Evolutionary conservation across 1,140 invertebrate species (phyloP).

Genomic region (Semibalanus balanoides): DNA sequence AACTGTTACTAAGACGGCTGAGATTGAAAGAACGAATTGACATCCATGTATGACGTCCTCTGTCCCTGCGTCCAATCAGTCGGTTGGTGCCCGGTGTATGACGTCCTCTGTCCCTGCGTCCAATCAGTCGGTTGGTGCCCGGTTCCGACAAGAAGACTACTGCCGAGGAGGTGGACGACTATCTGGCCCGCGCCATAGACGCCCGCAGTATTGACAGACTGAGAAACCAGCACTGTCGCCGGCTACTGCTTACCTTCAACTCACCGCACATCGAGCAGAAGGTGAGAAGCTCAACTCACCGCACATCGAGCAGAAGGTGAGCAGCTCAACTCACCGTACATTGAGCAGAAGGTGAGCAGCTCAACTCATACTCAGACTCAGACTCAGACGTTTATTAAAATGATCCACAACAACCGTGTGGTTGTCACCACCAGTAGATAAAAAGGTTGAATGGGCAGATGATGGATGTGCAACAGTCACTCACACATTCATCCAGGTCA

Average conservation of each 20-base stretch:
- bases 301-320: too few species aligned
- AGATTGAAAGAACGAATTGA: too few species aligned
- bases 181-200: constrained; percentile 82
- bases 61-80: neutral
- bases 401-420: neutral
- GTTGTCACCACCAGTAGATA: neutral
- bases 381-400: neutral
- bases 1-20: too few species aligned
- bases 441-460: neutral
- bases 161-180: constrained; percentile 87
- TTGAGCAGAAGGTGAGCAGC: too few species aligned
- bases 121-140: neutral
- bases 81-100: neutral
- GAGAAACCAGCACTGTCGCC: constrained; percentile 64
- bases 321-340: too few species aligned
- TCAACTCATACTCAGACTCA: too few species aligned
- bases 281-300: constrained; percentile 21
- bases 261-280: constrained; percentile 61
- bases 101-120: neutral
- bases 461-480: too few species aligned
- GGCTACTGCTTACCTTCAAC: constrained; percentile 65
- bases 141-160: constrained; percentile 38
- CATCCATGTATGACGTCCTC: neutral
- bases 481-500: too few species aligned
- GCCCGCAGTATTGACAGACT: constrained; percentile 80